phyloP scores from a whole-genome alignment of 2,888 invertebrate genomes.

The Stramonita haemastoma region DNA sequence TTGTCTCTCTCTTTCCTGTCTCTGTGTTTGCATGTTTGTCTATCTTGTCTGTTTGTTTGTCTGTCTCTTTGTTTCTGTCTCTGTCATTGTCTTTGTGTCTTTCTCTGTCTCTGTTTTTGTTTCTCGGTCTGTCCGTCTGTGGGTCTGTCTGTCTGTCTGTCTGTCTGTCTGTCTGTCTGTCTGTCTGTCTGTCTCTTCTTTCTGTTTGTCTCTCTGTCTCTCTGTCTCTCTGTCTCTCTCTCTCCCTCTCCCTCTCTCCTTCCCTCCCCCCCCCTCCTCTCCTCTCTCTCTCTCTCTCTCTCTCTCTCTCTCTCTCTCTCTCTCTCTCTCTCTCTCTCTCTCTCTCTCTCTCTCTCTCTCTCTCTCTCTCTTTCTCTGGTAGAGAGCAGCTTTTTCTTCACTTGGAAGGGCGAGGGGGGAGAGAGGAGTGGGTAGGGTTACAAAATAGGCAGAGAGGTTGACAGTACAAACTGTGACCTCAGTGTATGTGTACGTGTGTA shows the following conservation, averaged over 20 bases:
- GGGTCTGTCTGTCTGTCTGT: no score
- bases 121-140: no score
- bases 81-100: no score
- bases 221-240: not conserved
- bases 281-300: no score
- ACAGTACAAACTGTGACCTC: no score
- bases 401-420: not conserved
- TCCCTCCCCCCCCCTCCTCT: not conserved
- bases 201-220: not conserved
- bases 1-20: not conserved
- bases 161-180: not conserved
- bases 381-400: no score
- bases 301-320: no score
- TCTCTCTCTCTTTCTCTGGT: not conserved
- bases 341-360: not conserved
- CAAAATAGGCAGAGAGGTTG: no score
- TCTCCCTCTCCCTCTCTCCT: not conserved
- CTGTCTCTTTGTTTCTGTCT: not conserved
- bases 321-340: no score
- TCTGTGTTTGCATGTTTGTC: not conserved
- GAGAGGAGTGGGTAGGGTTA: not conserved
- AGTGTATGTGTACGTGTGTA: no score
- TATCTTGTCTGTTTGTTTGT: not conserved
- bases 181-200: no score
- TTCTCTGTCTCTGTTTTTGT: no score